phyloP scores from a whole-genome alignment of 2,797 vertebrate genomes.

The Anguilla pacifica region DNA sequence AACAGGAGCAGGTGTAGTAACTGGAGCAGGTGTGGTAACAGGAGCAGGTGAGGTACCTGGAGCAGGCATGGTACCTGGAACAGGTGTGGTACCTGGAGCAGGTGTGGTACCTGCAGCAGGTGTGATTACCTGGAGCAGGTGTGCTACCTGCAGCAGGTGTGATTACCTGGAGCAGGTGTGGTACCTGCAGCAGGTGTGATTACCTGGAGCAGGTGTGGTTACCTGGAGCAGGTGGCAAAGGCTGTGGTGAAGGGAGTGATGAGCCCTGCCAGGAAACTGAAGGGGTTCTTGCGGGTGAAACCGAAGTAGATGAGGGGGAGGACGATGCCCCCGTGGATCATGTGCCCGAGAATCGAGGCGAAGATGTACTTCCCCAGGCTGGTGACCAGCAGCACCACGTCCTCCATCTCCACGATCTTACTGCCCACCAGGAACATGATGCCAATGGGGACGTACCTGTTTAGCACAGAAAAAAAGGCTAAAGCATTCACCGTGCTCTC shows the following conservation, averaged over 20 bases:
- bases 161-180: conserved; percentile 86
- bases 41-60: conserved; percentile 69
- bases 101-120: conserved; percentile 58
- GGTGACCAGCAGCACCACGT: conserved; percentile 87
- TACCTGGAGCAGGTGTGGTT: background rate
- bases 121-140: conserved; percentile 85
- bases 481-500: background rate
- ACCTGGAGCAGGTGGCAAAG: conserved; percentile 96
- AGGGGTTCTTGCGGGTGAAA: conserved; percentile 91
- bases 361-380: conserved; percentile 97
- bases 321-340: conserved; percentile 91
- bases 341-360: conserved; percentile 90
- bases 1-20: conserved; percentile 50
- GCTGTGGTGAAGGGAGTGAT: conserved; percentile 93
- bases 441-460: conserved; percentile 95
- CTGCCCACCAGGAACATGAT: conserved; percentile 97
- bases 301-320: conserved; percentile 94
- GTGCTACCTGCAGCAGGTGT: background rate
- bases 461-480: background rate
- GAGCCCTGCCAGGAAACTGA: conserved; percentile 90
- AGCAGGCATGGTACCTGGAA: conserved; percentile 69
- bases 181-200: too few relatives aligned
- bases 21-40: conserved; percentile 82
- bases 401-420: conserved; percentile 98
- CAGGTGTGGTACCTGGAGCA: conserved; percentile 89